These are phyloP conservation scores for Callimorpha dominula DNA, from an alignment of 2,888 invertebrate species.

Conservation along the genomic window DNA sequence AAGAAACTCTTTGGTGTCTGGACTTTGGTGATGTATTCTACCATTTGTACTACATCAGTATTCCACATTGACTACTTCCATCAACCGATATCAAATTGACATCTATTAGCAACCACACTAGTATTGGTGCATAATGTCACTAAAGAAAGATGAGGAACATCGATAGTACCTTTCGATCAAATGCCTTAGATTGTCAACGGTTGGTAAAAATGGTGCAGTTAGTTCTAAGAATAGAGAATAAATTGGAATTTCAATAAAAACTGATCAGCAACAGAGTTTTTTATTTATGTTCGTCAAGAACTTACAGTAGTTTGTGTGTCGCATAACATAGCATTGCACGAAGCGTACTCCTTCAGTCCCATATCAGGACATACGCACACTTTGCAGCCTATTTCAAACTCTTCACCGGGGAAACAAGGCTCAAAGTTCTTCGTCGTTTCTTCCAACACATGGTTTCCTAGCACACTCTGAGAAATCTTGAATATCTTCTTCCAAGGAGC, in stretches of 20 bases:
- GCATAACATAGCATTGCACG: slow-evolving; percentile 66
- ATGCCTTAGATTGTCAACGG: not conserved
- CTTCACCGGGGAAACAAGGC: slow-evolving; percentile 78
- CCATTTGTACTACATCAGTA: too few species aligned
- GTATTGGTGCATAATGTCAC: not conserved
- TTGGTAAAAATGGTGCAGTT: not conserved
- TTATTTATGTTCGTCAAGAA: slow-evolving; percentile 12
- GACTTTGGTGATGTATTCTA: too few species aligned
- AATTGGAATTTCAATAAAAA: not conserved
- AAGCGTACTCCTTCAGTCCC: slow-evolving; percentile 73
- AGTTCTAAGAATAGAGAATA: not conserved
- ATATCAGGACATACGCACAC: slow-evolving; percentile 79
- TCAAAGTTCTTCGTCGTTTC: slow-evolving; percentile 64
- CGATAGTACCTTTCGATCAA: not conserved
- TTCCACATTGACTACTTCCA: too few species aligned
- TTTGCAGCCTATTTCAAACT: slow-evolving; percentile 75
- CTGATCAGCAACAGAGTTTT: not conserved
- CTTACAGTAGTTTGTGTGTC: slow-evolving; percentile 48
- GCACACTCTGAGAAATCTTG: slow-evolving; percentile 63
- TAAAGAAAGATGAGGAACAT: not conserved
- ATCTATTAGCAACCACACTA: too few species aligned
- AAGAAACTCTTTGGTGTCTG: too few species aligned
- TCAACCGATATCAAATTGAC: too few species aligned
- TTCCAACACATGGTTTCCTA: slow-evolving; percentile 54
- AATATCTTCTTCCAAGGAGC: slow-evolving; percentile 69